Evolutionary conservation across 2,888 invertebrate species (phyloP), one percentile per base, ranked within the genome.

Genomic region (Zeuzera pyrina): DNA sequence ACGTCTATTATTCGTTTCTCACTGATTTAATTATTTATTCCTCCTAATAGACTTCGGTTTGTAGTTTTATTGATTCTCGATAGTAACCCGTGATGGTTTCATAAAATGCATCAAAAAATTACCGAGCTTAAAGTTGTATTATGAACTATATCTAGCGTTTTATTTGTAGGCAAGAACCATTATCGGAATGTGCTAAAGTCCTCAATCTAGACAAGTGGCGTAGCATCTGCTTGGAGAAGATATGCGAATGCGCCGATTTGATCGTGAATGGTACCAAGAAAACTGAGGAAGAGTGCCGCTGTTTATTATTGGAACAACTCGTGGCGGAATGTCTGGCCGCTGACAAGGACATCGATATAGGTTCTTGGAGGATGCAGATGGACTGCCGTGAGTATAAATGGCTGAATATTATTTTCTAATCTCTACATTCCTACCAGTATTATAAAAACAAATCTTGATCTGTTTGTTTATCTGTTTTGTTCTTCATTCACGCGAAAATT

Each of bases 381-480:
- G 87, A 91, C 42, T 94, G 93, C 57, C 89, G 89, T 89, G 61
- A 85, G 87, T n/a, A n/a, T n/a, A n/a, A n/a, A n/a, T 85, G 5
- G 19, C 5, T 19, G 5, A 19, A 19, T 19, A n/a, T 8, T 19
- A 19, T 21, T 19, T 28, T 2, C 19, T 13, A 15, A 3, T 8
- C 12, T 5, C 19, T 6, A 19, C 8, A 6, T 19, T 19, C 8
- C 19, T 19, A 19, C 5, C 8, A 19, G 19, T 19, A 19, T 19
- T 5, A 19, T 19, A 19, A 19, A 19, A 19, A 4, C 19, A 19
- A 4, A 4, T 19, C 5, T n/a, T n/a, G 24, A 8, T 5, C 24
- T 23, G 23, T 5, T n/a, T 7, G 10, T 7, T 23, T 3, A n/a
- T 3, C 5, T 23, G 23, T 23, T 23, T 4, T 23, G 5, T 23